Evolutionary conservation across 2,113 vertebrate species (phyloP), one percentile per base, ranked within the genome.

Genomic region (Sigmodon hispidus): DNA sequence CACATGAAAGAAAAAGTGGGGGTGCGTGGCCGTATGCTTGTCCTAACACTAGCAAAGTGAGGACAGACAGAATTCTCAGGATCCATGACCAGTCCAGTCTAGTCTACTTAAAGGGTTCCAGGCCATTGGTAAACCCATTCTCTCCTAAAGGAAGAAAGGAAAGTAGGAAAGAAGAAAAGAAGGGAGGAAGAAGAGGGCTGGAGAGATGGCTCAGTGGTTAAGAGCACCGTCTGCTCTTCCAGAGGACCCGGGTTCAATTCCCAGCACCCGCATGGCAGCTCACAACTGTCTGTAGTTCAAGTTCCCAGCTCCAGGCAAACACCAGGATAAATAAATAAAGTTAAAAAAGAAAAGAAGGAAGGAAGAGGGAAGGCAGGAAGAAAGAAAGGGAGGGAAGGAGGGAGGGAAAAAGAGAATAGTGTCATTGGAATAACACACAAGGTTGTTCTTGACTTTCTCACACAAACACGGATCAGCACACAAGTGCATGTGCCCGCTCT

Each of bases 281-380:
- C n/a, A n/a, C n/a, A n/a, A n/a, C n/a, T n/a, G n/a, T n/a, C n/a
- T n/a, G n/a, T n/a, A n/a, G n/a, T n/a, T n/a, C n/a, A n/a, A n/a
- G n/a, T n/a, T n/a, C n/a, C n/a, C n/a, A n/a, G n/a, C n/a, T n/a
- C n/a, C n/a, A n/a, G n/a, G n/a, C n/a, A n/a, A n/a, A n/a, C n/a
- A n/a, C n/a, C n/a, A n/a, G n/a, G n/a, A n/a, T n/a, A n/a, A n/a
- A n/a, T n/a, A n/a, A n/a, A n/a, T n/a, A n/a, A n/a, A n/a, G n/a
- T n/a, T n/a, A 16, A 76, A 12, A n/a, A 52, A 77, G 31, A 16
- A 52, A 34, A 10, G 63, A 65, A 15, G 19, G 36, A 19, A 15
- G 7, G n/a, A 31, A 5, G 16, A 5, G 2, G 1, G 36, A 75
- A 45, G 3, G 8, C 45, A 1, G 36, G 12, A 72, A 19, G 19